phyloP scores from a whole-genome alignment of 2,888 invertebrate genomes.

The Operophtera brumata region DNA sequence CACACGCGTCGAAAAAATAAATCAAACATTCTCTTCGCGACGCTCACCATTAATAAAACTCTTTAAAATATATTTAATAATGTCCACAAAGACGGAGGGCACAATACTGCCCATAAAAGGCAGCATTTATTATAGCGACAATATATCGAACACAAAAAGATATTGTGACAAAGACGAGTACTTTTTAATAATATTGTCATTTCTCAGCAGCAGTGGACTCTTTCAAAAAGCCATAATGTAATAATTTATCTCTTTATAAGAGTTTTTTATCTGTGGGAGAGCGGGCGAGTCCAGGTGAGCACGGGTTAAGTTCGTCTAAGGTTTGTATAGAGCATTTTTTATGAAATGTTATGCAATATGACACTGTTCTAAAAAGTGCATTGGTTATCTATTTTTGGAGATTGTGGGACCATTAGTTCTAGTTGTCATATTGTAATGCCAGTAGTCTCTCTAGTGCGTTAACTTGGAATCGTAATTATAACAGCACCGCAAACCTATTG shows the following conservation, averaged over 20 bases:
- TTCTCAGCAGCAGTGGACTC: constrained; percentile 81
- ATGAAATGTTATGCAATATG: constrained; percentile 22
- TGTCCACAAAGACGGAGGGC: constrained; percentile 75
- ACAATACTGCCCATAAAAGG: constrained; percentile 78
- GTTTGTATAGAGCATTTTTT: constrained; percentile 39
- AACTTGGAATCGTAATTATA: too few relatives aligned
- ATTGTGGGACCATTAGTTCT: not conserved
- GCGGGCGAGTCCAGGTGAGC: constrained; percentile 74
- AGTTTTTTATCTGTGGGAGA: constrained; percentile 76
- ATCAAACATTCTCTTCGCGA: constrained; percentile 74
- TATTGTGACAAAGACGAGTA: constrained; percentile 79
- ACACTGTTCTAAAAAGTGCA: constrained; percentile 33
- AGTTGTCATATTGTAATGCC: not conserved
- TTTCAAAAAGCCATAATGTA: constrained; percentile 80
- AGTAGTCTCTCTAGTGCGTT: too few relatives aligned
- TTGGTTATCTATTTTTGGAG: not conserved
- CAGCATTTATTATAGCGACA: constrained; percentile 80
- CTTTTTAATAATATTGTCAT: constrained; percentile 82
- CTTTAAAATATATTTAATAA: constrained; percentile 81
- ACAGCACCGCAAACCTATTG: too few relatives aligned
- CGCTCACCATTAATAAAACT: constrained; percentile 80
- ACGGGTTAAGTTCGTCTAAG: constrained; percentile 65
- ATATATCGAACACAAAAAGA: constrained; percentile 81
- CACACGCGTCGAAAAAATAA: constrained; percentile 81
- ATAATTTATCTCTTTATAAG: constrained; percentile 81